Conservation (phyloP, 2,113 vertebrate genomes). For the Chaetodon auriga region DNA sequence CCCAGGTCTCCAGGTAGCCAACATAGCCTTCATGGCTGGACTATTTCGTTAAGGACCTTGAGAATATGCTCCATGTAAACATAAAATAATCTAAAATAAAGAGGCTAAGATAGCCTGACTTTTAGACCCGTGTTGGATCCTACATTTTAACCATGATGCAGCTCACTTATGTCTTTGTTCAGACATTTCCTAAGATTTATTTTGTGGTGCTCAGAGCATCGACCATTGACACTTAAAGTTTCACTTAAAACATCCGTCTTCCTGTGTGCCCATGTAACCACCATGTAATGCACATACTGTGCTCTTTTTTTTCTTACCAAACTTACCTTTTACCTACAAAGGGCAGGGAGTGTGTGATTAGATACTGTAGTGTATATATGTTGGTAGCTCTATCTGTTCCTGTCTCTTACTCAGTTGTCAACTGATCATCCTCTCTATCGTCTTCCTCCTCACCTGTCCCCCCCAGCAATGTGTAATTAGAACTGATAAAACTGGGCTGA, state of each 20-base stretch:
- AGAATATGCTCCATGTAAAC: neutral
- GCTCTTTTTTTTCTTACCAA: neutral
- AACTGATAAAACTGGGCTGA: slow-evolving; percentile 33
- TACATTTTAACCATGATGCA: neutral
- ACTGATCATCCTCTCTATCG: neutral
- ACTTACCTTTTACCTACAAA: neutral
- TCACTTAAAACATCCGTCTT: neutral
- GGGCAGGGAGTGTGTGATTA: neutral
- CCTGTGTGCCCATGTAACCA: neutral
- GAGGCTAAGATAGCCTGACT: neutral
- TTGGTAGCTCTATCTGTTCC: neutral
- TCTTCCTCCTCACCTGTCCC: neutral
- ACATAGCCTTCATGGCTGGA: neutral
- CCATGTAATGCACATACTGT: neutral
- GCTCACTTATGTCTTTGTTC: neutral
- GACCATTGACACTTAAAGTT: too few relatives aligned
- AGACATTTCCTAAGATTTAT: neutral
- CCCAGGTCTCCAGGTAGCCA: too few relatives aligned
- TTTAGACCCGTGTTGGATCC: neutral
- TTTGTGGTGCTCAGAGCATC: neutral
- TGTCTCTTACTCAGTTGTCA: neutral
- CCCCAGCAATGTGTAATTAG: neutral
- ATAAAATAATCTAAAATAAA: neutral
- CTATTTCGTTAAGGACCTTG: neutral
- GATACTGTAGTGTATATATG: neutral